phyloP scores from a whole-genome alignment of 1,140 invertebrate genomes.

The Euschistus heros region DNA sequence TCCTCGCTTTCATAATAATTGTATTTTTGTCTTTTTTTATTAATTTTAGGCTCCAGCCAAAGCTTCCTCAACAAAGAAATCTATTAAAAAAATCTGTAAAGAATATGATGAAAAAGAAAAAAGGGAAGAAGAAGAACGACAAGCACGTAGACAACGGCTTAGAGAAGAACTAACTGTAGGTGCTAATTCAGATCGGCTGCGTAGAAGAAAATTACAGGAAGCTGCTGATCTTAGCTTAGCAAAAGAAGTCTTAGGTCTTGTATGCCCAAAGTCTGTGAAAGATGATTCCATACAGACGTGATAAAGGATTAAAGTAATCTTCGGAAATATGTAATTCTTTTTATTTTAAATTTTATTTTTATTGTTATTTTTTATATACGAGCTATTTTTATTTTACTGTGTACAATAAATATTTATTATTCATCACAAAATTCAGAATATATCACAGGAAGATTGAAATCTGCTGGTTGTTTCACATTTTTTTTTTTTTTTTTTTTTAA shows the following conservation, averaged over 20 bases:
- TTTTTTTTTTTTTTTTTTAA: too few species aligned
- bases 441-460: too few species aligned
- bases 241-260: constrained; percentile 14
- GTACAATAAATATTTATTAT: too few species aligned
- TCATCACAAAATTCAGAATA: too few species aligned
- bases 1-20: too few species aligned
- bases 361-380: too few species aligned
- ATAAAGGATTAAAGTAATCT: constrained; percentile 6
- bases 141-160: background rate
- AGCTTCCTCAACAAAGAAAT: constrained; percentile 13
- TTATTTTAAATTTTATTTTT: too few species aligned
- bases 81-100: constrained; percentile 20
- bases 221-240: constrained; percentile 19
- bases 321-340: too few species aligned
- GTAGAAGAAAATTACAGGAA: constrained; percentile 17
- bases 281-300: constrained; percentile 14
- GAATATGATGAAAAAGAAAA: constrained; percentile 25
- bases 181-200: constrained; percentile 6
- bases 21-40: too few species aligned
- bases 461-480: too few species aligned
- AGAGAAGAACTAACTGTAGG: background rate
- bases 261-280: constrained; percentile 2
- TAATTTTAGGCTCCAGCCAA: background rate
- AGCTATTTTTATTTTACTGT: too few species aligned
- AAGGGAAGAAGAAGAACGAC: constrained; percentile 21